Conservation (phyloP, 1,140 invertebrate species). For the Drosophila erecta region DNA sequence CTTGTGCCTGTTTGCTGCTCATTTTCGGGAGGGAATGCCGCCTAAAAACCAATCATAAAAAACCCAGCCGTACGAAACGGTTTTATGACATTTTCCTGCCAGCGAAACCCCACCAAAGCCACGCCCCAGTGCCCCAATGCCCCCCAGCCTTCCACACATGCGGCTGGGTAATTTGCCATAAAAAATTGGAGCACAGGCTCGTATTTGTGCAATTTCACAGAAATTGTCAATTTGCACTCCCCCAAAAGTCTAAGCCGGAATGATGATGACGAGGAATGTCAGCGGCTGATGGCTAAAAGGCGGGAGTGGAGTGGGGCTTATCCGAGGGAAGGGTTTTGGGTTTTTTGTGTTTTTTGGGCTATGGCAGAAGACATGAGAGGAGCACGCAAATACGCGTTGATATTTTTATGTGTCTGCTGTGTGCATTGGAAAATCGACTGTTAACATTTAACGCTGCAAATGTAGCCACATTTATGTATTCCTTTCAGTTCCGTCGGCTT, state of each 20-base stretch:
- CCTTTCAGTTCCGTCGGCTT: constrained; percentile 37
- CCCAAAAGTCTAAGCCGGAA: constrained; percentile 70
- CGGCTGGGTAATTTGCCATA: constrained; percentile 78
- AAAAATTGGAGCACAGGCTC: constrained; percentile 75
- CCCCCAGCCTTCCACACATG: constrained; percentile 40
- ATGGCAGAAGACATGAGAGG: constrained; percentile 23
- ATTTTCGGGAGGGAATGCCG: constrained; percentile 23
- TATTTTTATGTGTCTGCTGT: constrained; percentile 67
- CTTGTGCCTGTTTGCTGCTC: constrained; percentile 27
- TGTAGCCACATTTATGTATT: constrained; percentile 72
- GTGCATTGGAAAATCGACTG: constrained; percentile 72
- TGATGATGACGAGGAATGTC: constrained; percentile 20
- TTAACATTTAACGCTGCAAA: constrained; percentile 81
- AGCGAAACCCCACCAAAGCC: constrained; percentile 20
- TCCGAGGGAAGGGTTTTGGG: not conserved
- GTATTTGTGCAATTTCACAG: constrained; percentile 82
- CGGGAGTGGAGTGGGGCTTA: constrained; percentile 1
- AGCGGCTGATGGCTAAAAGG: not conserved
- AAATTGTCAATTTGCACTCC: constrained; percentile 82
- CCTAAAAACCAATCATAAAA: constrained; percentile 78
- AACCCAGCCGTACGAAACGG: constrained; percentile 64
- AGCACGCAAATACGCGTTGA: constrained; percentile 75
- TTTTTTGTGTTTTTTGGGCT: not conserved
- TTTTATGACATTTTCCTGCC: constrained; percentile 67
- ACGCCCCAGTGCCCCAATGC: constrained; percentile 28